Evolutionary conservation across 2,797 vertebrate genomes (phyloP).

Genomic region (Fratercula arctica): DNA sequence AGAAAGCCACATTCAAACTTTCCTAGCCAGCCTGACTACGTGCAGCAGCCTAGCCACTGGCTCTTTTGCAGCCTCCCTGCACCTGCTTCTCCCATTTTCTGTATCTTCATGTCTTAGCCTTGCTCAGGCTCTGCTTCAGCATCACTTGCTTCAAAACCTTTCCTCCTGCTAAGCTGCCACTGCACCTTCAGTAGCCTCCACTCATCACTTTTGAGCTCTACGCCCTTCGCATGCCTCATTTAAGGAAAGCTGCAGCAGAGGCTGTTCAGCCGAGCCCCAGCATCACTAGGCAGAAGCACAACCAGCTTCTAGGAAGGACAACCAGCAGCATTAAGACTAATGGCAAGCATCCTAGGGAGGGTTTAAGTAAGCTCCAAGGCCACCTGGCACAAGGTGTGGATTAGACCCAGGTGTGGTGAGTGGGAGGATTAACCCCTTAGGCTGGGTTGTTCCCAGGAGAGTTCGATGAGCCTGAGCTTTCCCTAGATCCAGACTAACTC

Average conservation of each 20-base stretch:
- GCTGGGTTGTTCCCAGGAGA: background rate
- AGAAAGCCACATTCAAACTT: background rate
- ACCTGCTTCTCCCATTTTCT: background rate
- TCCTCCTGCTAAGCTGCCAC: background rate
- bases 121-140: background rate
- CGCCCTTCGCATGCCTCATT: fast-evolving
- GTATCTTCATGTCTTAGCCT: background rate
- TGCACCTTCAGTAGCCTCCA: background rate
- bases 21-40: background rate
- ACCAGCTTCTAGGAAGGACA: no score
- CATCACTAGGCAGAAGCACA: background rate
- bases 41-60: fast-evolving
- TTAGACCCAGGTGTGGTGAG: background rate
- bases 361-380: background rate
- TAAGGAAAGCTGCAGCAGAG: background rate
- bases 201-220: background rate
- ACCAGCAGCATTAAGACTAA: fast-evolving
- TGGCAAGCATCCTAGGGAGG: background rate
- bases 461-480: background rate
- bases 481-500: background rate
- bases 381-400: background rate
- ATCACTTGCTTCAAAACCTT: background rate
- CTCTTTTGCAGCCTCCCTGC: background rate
- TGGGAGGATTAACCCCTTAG: background rate
- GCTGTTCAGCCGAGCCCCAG: fast-evolving